Percentiles rank a stretch among this genome's conserved stretches.
Conservation (phyloP, 2,888 invertebrate genomes). For the Ethmia dodecea region DNA sequence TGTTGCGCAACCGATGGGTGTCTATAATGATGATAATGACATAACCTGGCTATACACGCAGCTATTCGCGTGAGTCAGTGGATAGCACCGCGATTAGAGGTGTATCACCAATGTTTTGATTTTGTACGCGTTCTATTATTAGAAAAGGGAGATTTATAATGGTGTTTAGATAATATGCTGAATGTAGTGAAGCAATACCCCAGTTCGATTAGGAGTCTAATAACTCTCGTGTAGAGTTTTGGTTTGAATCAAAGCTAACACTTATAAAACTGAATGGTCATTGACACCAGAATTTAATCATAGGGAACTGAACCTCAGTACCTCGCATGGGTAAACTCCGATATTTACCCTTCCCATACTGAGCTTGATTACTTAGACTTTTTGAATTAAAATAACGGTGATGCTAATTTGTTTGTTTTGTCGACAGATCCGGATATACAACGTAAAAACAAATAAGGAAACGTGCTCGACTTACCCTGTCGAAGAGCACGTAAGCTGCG, state of each 20-base stretch:
- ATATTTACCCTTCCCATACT: too few species aligned
- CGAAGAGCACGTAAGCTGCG: conserved; percentile 58
- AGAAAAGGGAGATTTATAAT: conserved; percentile 1
- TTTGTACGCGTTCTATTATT: conserved; percentile 1
- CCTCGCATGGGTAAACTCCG: too few species aligned
- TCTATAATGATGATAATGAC: conserved; percentile 42
- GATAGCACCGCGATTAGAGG: background rate
- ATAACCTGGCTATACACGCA: conserved; percentile 25
- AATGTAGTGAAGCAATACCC: conserved; percentile 5
- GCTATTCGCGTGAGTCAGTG: conserved; percentile 9
- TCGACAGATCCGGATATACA: conserved; percentile 57
- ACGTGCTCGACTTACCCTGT: conserved; percentile 53
- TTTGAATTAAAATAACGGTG: conserved; percentile 2
- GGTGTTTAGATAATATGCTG: conserved; percentile 4
- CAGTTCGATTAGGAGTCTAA: too few species aligned
- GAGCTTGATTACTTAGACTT: background rate
- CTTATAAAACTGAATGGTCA: too few species aligned
- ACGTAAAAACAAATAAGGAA: conserved; percentile 56
- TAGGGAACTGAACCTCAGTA: too few species aligned
- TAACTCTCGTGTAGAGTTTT: too few species aligned
- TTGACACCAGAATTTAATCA: too few species aligned
- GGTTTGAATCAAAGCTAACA: too few species aligned
- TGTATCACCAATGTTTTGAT: conserved; percentile 5
- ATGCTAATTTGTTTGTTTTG: conserved; percentile 12
- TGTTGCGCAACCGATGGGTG: conserved; percentile 35